These are phyloP conservation scores for Eublepharis macularius DNA, from an alignment of 2,113 vertebrate genomes.

Conservation along the genomic window DNA sequence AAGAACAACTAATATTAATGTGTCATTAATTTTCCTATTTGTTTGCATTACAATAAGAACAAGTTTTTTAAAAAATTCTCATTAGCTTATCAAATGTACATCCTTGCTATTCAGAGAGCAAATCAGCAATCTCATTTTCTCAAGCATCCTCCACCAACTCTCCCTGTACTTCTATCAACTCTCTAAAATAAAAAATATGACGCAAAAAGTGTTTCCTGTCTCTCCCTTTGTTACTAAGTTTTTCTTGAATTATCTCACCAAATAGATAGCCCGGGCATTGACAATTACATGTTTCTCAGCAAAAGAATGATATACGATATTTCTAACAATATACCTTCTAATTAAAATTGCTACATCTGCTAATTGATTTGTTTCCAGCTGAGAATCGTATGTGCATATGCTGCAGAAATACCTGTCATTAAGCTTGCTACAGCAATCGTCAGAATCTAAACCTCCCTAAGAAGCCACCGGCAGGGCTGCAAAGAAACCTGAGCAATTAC, in stretches of 20 bases:
- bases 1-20: no score
- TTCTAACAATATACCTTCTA: conserved; percentile 49
- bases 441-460: conserved; percentile 39
- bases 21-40: no score
- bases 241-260: not conserved
- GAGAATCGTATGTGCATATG: conserved; percentile 33
- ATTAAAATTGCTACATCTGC: conserved; percentile 47
- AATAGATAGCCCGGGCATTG: not conserved
- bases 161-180: not conserved
- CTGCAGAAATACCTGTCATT: conserved; percentile 59
- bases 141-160: not conserved
- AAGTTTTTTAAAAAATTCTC: no score
- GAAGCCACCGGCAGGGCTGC: conserved; percentile 28
- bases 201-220: not conserved
- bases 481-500: conserved; percentile 30
- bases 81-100: no score
- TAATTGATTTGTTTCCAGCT: conserved; percentile 50
- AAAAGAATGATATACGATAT: conserved; percentile 15
- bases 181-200: not conserved
- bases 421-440: conserved; percentile 35
- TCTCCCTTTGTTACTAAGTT: not conserved
- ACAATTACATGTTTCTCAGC: conserved; percentile 25
- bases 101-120: not conserved
- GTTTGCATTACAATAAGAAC: no score
- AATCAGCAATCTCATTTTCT: not conserved